Evolutionary conservation across 1,140 invertebrate genomes (phyloP), one percentile per base, ranked within the genome.

Genomic region (Acromyrmex charruanus): DNA sequence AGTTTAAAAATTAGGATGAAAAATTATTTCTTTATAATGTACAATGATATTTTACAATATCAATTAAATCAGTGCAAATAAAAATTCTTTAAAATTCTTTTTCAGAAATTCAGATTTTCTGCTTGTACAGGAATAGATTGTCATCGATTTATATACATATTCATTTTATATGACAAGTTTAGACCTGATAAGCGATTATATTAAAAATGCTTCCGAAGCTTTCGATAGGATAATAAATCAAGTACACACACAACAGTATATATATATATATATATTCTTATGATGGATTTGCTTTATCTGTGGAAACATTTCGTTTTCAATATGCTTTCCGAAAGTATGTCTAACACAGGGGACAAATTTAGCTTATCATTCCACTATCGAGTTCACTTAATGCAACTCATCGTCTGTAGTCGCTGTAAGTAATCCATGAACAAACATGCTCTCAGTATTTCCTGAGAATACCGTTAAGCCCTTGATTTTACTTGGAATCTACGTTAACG

Each of bases 391-490:
- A 9, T 21, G 21, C 59, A 21, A 79, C 51, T 44, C 49, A 16
- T 25, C 79, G 79, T 59, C 51, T 18, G 4, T 58, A 59, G 68
- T 69, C 63, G 16, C 14, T 4, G 0, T 71, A 81, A 35, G 0
- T 59, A 81, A 44, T 81, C 55, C 69, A 25, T 25, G 39, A 25
- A 55, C 28, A 35, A 49, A 25, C 77, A 49, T 3, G 25, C 44
- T n/a, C 39, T 44, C 35, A 31, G 71, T 55, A 16, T 53, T 53
- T 53, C 71, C 51, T 9, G 39, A 49, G 6, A 4, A 51, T 74
- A 35, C 69, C 80, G 55, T 84, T 75, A 63, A 44, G 39, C 35
- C 39, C 80, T 25, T 10, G 61, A 77, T 85, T 39, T 85, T 66
- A 51, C 59, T 66, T 7, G 28, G 59, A 77, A 77, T 25, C n/a